A percentile compares a stretch with the other conserved stretches of the same genome.
Evolutionary conservation across 2,888 invertebrate genomes (phyloP).

Genomic region (Leptogaster cylindrica): DNA sequence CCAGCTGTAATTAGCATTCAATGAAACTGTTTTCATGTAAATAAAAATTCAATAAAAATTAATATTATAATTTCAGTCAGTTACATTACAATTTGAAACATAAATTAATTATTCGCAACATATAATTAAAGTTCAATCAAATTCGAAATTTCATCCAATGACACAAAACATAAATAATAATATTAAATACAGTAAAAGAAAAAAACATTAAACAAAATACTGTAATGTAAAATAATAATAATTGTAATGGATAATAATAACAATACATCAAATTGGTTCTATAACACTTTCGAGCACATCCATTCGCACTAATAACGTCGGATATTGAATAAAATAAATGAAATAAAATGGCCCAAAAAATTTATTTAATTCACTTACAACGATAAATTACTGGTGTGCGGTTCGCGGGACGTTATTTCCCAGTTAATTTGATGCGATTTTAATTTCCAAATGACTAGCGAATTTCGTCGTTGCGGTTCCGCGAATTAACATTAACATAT

Average conservation of each 20-base stretch:
- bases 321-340: slow-evolving; percentile 25
- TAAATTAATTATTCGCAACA: slow-evolving; percentile 22
- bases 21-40: slow-evolving; percentile 21
- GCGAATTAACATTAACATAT: slow-evolving; percentile 31
- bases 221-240: too few relatives aligned
- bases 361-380: slow-evolving; percentile 30
- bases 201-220: too few relatives aligned
- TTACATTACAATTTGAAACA: slow-evolving; percentile 15
- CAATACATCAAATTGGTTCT: background rate
- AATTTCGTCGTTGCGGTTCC: slow-evolving; percentile 28
- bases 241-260: background rate
- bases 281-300: background rate
- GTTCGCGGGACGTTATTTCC: background rate
- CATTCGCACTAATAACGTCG: background rate
- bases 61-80: slow-evolving; percentile 17
- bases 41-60: slow-evolving; percentile 30
- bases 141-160: background rate
- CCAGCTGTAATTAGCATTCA: slow-evolving; percentile 14
- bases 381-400: slow-evolving; percentile 21
- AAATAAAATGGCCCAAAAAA: slow-evolving; percentile 15
- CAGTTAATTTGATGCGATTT: slow-evolving; percentile 30
- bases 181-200: too few relatives aligned
- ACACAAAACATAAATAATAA: slow-evolving; percentile 19
- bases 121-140: slow-evolving; percentile 30
- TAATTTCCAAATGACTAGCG: slow-evolving; percentile 28